These are phyloP conservation scores for Platysternon megacephalum DNA, from an alignment of 2,113 vertebrate species.

Conservation along the genomic window DNA sequence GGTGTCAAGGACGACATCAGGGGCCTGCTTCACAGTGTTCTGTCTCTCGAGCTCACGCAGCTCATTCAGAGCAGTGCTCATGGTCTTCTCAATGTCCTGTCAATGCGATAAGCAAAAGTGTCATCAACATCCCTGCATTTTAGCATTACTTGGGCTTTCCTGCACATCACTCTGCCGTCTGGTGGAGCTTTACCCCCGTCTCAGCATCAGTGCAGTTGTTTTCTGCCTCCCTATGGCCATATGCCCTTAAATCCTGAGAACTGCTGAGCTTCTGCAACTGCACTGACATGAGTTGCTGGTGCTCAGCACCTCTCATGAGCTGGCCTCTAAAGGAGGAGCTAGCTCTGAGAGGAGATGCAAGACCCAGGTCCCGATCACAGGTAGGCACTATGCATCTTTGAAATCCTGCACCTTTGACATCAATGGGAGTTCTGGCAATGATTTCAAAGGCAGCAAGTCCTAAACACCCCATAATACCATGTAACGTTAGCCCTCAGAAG, in stretches of 20 bases:
- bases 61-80: slow-evolving; percentile 96
- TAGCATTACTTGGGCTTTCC: accelerated
- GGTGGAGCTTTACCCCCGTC: accelerated
- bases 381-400: neutral
- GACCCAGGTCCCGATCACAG: neutral
- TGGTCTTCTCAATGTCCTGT: slow-evolving; percentile 99
- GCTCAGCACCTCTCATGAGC: neutral
- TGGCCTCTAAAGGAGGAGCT: neutral
- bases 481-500: neutral
- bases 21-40: slow-evolving; percentile 96
- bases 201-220: accelerated
- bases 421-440: accelerated
- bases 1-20: slow-evolving; percentile 96
- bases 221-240: accelerated
- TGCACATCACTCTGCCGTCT: neutral
- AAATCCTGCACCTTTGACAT: accelerated
- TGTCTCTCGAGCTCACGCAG: slow-evolving; percentile 95
- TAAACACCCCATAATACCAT: accelerated
- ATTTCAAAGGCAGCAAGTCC: neutral
- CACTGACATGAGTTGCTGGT: neutral
- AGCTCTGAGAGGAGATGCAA: neutral
- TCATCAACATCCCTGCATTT: neutral
- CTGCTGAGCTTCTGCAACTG: neutral
- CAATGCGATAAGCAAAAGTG: neutral
- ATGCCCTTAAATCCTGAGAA: neutral